Conservation (phyloP, 2,797 vertebrate species). For the Xerus rutilus region DNA sequence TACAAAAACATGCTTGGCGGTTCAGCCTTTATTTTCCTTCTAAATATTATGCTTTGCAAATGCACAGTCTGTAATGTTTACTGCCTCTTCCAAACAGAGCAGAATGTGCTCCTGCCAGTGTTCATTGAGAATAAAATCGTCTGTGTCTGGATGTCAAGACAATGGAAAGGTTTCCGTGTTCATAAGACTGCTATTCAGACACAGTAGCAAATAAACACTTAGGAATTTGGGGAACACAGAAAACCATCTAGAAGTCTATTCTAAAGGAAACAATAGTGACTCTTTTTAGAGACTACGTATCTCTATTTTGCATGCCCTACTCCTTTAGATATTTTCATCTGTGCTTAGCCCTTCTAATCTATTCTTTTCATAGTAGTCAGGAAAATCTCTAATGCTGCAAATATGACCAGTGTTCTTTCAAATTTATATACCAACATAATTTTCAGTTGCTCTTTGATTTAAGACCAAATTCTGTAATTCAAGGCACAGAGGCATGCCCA, state of each 20-base stretch:
- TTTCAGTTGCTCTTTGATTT: constrained; percentile 41
- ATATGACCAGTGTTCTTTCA: not conserved
- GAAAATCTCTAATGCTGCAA: not conserved
- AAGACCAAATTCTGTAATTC: not conserved
- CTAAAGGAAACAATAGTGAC: not conserved
- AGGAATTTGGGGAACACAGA: not conserved
- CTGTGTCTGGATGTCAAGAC: constrained; percentile 54
- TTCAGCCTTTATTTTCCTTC: constrained; percentile 53
- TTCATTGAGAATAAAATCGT: constrained; percentile 45
- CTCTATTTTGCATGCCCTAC: not conserved
- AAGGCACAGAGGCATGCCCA: not conserved
- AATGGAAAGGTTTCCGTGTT: constrained; percentile 38
- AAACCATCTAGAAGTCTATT: not conserved
- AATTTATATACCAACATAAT: not conserved
- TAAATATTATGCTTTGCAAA: constrained; percentile 54
- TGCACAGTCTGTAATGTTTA: constrained; percentile 19
- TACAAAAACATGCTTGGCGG: constrained; percentile 34
- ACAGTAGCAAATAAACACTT: not conserved
- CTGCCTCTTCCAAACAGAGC: constrained; percentile 52
- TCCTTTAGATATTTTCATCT: not conserved
- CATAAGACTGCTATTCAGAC: not conserved
- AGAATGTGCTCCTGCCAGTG: not conserved
- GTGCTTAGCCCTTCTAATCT: not conserved
- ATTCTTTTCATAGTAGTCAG: not conserved
- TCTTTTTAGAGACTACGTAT: not conserved